phyloP scores from a whole-genome alignment of 2,888 invertebrate genomes.

The Eueremaeus valkanovi region DNA sequence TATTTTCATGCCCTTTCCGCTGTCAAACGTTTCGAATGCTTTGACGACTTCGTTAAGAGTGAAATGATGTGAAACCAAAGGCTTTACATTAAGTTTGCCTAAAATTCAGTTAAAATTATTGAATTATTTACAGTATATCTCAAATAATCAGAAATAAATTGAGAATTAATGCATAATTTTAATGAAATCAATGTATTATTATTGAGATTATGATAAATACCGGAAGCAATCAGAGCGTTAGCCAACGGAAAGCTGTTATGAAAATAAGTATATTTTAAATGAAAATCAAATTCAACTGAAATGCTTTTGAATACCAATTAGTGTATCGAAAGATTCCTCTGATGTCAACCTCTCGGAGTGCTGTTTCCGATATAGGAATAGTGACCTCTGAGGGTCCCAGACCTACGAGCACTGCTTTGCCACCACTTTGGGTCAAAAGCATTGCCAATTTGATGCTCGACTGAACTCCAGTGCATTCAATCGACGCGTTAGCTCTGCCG shows the following conservation, averaged over 20 bases:
- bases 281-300: neutral
- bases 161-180: too few species aligned
- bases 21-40: conserved; percentile 72
- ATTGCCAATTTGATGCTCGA: conserved; percentile 70
- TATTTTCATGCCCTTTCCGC: conserved; percentile 39
- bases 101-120: too few species aligned
- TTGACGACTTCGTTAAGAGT: conserved; percentile 68
- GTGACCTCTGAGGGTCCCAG: conserved; percentile 74
- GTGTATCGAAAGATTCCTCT: conserved; percentile 88
- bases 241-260: conserved; percentile 64
- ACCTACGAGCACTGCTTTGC: conserved; percentile 79
- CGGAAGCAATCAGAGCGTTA: conserved; percentile 67
- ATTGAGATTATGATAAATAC: too few species aligned
- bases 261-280: neutral
- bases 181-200: too few species aligned
- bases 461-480: conserved; percentile 85
- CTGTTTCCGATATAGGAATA: conserved; percentile 73
- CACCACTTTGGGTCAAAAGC: conserved; percentile 77
- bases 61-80: conserved; percentile 77
- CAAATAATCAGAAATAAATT: too few species aligned
- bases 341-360: conserved; percentile 79
- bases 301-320: conserved; percentile 64
- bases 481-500: conserved; percentile 62
- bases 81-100: conserved; percentile 72
- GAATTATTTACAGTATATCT: too few species aligned